Percentiles rank a stretch among this genome's conserved stretches.
phyloP scores from a whole-genome alignment of 64 coral and sea anemone species.

The Porites australiensis region DNA sequence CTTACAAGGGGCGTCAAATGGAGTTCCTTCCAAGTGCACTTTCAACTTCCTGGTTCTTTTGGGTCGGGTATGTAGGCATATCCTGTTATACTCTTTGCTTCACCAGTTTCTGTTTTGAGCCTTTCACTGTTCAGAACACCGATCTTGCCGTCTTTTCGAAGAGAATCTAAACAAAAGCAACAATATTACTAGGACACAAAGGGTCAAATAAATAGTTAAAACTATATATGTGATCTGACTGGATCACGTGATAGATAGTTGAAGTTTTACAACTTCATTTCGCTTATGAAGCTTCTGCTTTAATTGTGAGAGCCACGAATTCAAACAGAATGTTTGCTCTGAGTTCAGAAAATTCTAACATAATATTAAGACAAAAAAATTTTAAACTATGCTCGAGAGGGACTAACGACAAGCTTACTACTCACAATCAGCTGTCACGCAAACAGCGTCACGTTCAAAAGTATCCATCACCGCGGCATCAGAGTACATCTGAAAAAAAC shows the following conservation, averaged over 20 bases:
- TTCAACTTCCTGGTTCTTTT: conserved; percentile 48
- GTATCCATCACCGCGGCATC: conserved; percentile 40
- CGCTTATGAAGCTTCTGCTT: too few species aligned
- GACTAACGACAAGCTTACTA: neutral
- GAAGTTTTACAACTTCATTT: too few species aligned
- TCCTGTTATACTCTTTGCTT: conserved; percentile 44
- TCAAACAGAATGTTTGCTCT: too few species aligned
- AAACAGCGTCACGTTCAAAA: conserved; percentile 53
- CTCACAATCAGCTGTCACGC: conserved; percentile 73
- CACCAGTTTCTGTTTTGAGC: conserved; percentile 21
- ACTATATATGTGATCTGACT: too few species aligned
- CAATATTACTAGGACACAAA: too few species aligned
- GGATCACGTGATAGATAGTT: too few species aligned
- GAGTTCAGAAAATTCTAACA: too few species aligned
- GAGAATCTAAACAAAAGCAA: conserved; percentile 33
- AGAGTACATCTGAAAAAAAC: conserved; percentile 29
- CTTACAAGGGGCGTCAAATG: conserved; percentile 55
- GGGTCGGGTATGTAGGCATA: conserved; percentile 62
- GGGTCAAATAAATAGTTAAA: too few species aligned
- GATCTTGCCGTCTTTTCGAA: conserved; percentile 64
- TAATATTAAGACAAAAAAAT: too few species aligned
- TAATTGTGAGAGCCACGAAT: too few species aligned
- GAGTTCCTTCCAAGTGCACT: conserved; percentile 47
- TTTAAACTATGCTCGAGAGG: neutral
- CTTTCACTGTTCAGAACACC: conserved; percentile 64